These are phyloP conservation scores for Polyommatus iphigenia DNA, from an alignment of 2,888 invertebrate genomes.

Conservation along the genomic window DNA sequence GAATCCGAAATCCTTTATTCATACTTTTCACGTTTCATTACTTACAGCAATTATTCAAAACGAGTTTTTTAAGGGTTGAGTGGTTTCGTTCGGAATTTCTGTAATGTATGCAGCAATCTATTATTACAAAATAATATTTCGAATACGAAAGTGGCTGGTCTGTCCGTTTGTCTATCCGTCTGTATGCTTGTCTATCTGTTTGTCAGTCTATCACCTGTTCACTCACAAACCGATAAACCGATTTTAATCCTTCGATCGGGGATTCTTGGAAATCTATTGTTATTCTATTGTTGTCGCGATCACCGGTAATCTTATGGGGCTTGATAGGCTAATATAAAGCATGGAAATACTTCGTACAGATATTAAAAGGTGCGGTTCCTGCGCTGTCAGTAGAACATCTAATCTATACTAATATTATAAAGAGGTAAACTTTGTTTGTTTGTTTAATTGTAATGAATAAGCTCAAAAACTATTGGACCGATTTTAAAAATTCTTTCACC, in stretches of 20 bases:
- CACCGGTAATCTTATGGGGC: too few species aligned
- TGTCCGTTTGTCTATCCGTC: not conserved
- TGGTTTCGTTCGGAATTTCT: not conserved
- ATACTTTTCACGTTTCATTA: constrained; percentile 22
- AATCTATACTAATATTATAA: too few species aligned
- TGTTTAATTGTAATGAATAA: too few species aligned
- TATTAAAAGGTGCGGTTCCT: not conserved
- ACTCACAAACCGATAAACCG: not conserved
- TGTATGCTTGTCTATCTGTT: not conserved
- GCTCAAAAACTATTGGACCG: too few species aligned
- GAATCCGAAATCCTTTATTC: constrained; percentile 9
- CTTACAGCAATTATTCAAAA: constrained; percentile 15
- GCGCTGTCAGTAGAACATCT: too few species aligned
- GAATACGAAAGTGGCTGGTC: not conserved
- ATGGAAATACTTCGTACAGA: not conserved
- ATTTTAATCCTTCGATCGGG: too few species aligned
- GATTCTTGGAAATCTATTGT: too few species aligned
- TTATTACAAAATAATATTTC: not conserved
- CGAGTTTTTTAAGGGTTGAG: not conserved
- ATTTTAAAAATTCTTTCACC: too few species aligned
- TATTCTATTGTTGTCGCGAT: too few species aligned
- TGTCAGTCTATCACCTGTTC: not conserved
- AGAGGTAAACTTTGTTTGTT: too few species aligned
- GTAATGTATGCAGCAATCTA: not conserved
- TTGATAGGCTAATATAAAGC: too few species aligned